Evolutionary conservation across 2,888 invertebrate genomes (phyloP), one percentile per base, ranked within the genome.

Genomic region (Anagyrus pseudococci): DNA sequence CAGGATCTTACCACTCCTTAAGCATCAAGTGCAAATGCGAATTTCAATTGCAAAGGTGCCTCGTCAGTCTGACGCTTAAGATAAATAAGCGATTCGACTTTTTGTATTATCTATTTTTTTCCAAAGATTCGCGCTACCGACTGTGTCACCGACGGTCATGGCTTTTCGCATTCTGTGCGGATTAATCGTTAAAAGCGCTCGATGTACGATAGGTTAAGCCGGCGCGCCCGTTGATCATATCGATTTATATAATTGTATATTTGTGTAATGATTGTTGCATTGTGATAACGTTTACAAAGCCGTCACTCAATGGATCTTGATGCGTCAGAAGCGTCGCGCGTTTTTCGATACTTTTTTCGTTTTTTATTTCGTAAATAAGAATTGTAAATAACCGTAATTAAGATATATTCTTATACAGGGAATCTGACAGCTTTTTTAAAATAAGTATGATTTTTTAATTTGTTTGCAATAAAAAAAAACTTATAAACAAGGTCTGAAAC

Each of bases 1-100:
- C 80, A 80, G 58, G 78, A 80, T 65, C 77, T 80, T 22, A 73
- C 80, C 15, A 76, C 74, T 64, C 63, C 60, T 33, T 66, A 23
- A 66, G 33, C 4, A 7, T 29, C n/a, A 29, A 10, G 29, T 29
- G 10, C 29, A 29, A 29, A 29, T 29, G 29, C n/a, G n/a, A n/a
- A n/a, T n/a, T n/a, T n/a, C n/a, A n/a, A n/a, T n/a, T n/a, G n/a
- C n/a, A n/a, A n/a, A n/a, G n/a, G n/a, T n/a, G n/a, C n/a, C n/a
- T n/a, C n/a, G 10, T 10, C 29, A 29, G 29, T 29, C 29, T 4
- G 6, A 10, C 29, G 29, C 29, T 4, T 4, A 29, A 10, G 6
- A 29, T 29, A 7, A 10, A 29, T 10, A 29, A 29, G 10, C 6
- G 29, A 29, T 25, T 26, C 10, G 20, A 7, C 22, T 26, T 23